Evolutionary conservation across 2,797 vertebrate species (phyloP).

Genomic region (Sebastes kiyomatsui): DNA sequence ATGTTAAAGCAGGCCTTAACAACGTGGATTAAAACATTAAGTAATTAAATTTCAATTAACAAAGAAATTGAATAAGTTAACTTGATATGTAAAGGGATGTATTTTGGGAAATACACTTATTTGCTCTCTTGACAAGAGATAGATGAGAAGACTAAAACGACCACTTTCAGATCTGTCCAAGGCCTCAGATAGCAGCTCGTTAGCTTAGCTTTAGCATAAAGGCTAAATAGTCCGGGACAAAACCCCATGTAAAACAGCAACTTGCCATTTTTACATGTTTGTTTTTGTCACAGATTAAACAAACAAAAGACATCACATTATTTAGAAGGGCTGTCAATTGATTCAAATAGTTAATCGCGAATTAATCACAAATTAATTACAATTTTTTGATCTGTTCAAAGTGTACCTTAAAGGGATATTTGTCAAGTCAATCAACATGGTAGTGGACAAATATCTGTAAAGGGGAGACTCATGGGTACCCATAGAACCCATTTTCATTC

Average conservation of each 20-base stretch:
- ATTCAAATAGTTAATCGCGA: too few relatives aligned
- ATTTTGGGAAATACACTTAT: not conserved
- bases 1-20: not conserved
- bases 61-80: not conserved
- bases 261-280: not conserved
- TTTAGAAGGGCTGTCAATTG: too few relatives aligned
- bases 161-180: not conserved
- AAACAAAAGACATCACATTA: not conserved
- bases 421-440: too few relatives aligned
- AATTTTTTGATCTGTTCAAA: too few relatives aligned
- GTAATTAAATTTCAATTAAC: not conserved
- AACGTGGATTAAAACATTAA: not conserved
- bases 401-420: too few relatives aligned
- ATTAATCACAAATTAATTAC: too few relatives aligned
- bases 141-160: not conserved
- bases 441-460: too few relatives aligned
- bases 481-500: too few relatives aligned
- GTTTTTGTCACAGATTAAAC: not conserved
- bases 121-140: not conserved
- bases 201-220: not conserved
- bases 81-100: not conserved
- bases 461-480: too few relatives aligned
- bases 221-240: not conserved
- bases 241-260: not conserved
- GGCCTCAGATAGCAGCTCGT: not conserved